Evolutionary conservation across 2,888 invertebrate genomes (phyloP), one percentile per base, ranked within the genome.

Genomic region (Shargacucullia verbasci): DNA sequence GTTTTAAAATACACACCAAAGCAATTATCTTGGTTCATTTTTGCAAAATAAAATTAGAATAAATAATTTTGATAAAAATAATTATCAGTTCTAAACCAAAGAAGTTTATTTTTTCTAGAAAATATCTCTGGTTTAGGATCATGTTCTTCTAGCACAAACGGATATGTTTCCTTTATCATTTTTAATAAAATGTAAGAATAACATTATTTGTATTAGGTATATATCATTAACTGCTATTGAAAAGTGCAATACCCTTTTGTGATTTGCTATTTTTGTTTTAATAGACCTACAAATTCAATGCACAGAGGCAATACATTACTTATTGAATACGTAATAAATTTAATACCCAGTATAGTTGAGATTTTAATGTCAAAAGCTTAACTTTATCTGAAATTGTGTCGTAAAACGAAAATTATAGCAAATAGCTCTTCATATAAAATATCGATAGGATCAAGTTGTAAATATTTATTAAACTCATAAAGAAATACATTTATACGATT

Each of bases 61-160:
- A 20, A 52, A 52, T 48, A 34, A 49, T 38, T 45, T 52, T 52
- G 44, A 56, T 68, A 40, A 50, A 37, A 25, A 41, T 57, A 45
- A 46, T 56, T 70, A 53, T 54, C 40, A 43, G 44, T 70, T 63
- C 50, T 70, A 37, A 67, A 73, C 77, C 77, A 75, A 75, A 76
- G 70, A 68, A 56, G 14, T 50, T 65, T 58, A 56, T 57, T 63
- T 68, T 29, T 70, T 59, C 48, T 70, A 61, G 44, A 53, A 58
- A 56, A 47, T 58, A 8, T 47, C 47, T 57, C 45, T 53, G 53
- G 46, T 59, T 68, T 50, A 55, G 52, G 25, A 43, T 48, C 27
- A 38, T 25, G 56, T 2, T 43, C 64, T 50, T 50, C 12, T 58
- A 68, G 65, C 78, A 69, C 66, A 62, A 53, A 66, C 8, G 58